Evolutionary conservation across 2,888 invertebrate genomes (phyloP).

Genomic region (Cantharis lateralis): DNA sequence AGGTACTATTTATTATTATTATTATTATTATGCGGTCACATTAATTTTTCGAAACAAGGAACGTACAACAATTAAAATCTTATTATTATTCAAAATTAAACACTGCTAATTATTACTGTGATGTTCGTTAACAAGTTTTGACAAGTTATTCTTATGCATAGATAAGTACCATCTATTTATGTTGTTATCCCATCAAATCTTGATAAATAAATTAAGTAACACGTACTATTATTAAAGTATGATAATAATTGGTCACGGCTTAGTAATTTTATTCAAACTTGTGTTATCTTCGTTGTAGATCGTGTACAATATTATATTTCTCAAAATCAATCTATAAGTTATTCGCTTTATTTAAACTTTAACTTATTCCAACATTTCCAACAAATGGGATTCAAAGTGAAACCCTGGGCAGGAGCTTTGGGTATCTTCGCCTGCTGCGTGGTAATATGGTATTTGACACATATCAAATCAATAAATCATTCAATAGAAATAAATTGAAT

Average conservation of each 20-base stretch:
- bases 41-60: not conserved
- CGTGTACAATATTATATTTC: not conserved
- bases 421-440: no score
- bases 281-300: not conserved
- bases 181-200: not conserved
- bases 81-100: not conserved
- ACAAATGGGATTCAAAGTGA: no score
- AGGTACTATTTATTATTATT: not conserved
- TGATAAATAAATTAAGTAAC: constrained; percentile 1
- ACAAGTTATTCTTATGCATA: not conserved
- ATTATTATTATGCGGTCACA: not conserved
- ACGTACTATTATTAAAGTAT: not conserved
- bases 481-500: no score
- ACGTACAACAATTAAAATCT: not conserved
- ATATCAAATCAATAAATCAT: no score
- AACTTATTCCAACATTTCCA: not conserved
- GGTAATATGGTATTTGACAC: no score
- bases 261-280: not conserved
- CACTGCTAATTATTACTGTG: not conserved
- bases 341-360: not conserved
- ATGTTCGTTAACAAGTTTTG: not conserved
- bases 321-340: not conserved
- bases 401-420: no score
- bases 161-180: not conserved
- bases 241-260: not conserved